phyloP scores from a whole-genome alignment of 2,888 invertebrate species.

The Tipula confusa region DNA sequence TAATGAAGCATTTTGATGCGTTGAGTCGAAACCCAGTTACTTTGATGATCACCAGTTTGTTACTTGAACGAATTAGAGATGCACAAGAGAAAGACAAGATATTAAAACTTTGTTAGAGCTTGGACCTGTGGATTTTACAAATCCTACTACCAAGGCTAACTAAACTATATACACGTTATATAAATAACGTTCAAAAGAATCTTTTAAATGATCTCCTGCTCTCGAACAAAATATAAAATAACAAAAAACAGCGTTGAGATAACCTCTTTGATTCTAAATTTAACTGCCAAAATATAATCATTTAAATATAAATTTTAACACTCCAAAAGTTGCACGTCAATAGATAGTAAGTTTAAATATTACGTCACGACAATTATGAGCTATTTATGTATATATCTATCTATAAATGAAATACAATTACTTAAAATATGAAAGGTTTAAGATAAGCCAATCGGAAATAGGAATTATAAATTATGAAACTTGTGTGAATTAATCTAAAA shows the following conservation, averaged over 20 bases:
- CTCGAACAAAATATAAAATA: not conserved
- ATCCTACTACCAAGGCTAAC: too few relatives aligned
- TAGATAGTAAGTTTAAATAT: not conserved
- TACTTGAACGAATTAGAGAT: too few relatives aligned
- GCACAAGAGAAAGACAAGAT: too few relatives aligned
- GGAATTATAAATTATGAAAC: not conserved
- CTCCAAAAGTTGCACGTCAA: not conserved
- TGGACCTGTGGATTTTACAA: too few relatives aligned
- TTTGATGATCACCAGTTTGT: too few relatives aligned
- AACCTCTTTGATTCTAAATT: not conserved
- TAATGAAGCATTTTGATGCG: too few relatives aligned
- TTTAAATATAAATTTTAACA: not conserved
- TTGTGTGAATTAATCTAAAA: not conserved
- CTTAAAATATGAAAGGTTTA: not conserved
- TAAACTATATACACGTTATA: not conserved
- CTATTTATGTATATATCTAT: too few relatives aligned
- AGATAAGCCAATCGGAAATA: not conserved
- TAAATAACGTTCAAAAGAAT: not conserved
- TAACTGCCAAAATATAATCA: not conserved
- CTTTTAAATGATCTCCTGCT: not conserved
- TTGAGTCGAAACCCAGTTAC: too few relatives aligned
- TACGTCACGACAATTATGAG: not conserved
- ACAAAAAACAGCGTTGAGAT: not conserved
- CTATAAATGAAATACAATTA: not conserved
- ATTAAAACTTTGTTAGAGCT: too few relatives aligned